Percentiles rank a stretch among this genome's conserved stretches.
Conservation (phyloP, 2,888 invertebrate genomes). For the Thymelicus lineola region DNA sequence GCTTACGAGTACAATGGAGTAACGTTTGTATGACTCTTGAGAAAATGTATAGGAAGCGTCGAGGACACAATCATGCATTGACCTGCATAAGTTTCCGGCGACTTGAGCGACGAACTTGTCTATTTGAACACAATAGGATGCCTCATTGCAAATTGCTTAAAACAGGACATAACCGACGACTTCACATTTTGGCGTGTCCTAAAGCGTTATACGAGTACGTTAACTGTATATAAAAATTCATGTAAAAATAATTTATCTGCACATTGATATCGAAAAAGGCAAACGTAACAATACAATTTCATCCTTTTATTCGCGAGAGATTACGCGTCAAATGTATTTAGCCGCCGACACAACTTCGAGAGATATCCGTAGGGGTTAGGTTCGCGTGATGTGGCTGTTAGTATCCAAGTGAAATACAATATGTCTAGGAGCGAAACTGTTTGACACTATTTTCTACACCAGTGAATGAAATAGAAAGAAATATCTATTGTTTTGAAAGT, state of each 20-base stretch:
- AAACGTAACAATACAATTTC: slow-evolving; percentile 8
- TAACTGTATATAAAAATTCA: too few relatives aligned
- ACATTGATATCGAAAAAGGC: background rate
- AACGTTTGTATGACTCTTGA: slow-evolving; percentile 41
- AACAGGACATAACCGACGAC: background rate
- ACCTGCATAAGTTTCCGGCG: slow-evolving; percentile 31
- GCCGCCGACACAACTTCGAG: slow-evolving; percentile 1
- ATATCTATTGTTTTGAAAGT: background rate
- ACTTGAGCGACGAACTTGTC: background rate
- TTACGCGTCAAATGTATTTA: slow-evolving; percentile 13
- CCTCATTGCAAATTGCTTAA: slow-evolving; percentile 12
- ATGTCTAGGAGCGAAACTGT: background rate
- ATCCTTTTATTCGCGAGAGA: slow-evolving; percentile 11
- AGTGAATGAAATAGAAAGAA: slow-evolving; percentile 1
- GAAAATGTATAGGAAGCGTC: slow-evolving; percentile 40
- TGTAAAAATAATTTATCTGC: background rate
- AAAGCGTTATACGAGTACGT: too few relatives aligned
- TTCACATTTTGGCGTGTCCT: background rate
- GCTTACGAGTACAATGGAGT: slow-evolving; percentile 45
- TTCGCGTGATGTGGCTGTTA: slow-evolving; percentile 9
- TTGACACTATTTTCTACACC: slow-evolving; percentile 5
- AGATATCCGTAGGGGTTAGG: slow-evolving; percentile 20
- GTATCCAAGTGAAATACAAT: slow-evolving; percentile 22
- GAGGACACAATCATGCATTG: slow-evolving; percentile 31
- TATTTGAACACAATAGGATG: slow-evolving; percentile 2